Evolutionary conservation across 2,113 vertebrate genomes (phyloP), one percentile per base, ranked within the genome.

Genomic region (Phodopus roborovskii): DNA sequence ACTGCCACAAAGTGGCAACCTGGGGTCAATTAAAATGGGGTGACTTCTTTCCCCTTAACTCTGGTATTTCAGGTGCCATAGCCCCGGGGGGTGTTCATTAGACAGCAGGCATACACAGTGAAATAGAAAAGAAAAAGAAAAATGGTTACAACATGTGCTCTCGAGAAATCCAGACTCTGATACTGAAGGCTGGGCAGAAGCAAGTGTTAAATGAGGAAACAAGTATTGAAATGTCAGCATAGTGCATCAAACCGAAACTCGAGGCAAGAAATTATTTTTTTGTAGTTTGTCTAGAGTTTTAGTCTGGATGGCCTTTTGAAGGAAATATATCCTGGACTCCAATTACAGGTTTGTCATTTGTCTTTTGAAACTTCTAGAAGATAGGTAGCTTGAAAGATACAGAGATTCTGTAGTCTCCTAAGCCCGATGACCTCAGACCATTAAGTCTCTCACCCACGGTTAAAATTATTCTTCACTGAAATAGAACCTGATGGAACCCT

Each of bases 221-320:
- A 68, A 60, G 78, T 78, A 86, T 79, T 95, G 87, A 97, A 95
- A 94, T 97, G 92, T 96, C 94, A 97, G 78, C 94, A 94, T 56
- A 94, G 70, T 92, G 50, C 66, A 92, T 94, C 96, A 94, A n/a
- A 89, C 53, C 66, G 87, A 94, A 95, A 86, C 45, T 3, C 3
- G 1, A 33, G 73, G 20, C 83, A 81, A 87, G 87, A 87, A 68
- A 79, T 94, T 73, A 70, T n/a, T 78, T 71, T 56, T 90, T 90
- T 87, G 84, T 17, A 36, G 50, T 95, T 81, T 77, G 33, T 88
- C 84, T 94, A 12, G n/a, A 53, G 64, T 96, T 92, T 94, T 94
- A 26, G 78, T 90, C 85, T 66, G 1, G 1, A 39, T 94, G 75
- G 84, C 58, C 85, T 94, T 88, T 96, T 77, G 53, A 87, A 79